A percentile compares a stretch with the other conserved stretches of the same genome.
Conservation (phyloP, 2,888 invertebrate genomes). For the Dendrolimus houi region DNA sequence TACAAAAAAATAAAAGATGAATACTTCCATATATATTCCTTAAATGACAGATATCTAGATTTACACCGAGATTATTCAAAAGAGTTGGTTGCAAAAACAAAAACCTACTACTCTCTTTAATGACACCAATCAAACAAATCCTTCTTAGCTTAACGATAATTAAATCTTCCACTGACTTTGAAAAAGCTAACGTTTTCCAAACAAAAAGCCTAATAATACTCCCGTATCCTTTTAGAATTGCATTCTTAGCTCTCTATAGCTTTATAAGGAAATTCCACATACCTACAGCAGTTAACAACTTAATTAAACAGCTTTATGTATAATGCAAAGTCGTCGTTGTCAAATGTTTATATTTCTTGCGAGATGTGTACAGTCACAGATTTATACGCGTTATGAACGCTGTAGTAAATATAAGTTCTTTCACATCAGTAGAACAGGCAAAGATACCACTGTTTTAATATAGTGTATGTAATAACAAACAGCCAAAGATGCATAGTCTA, state of each 20-base stretch:
- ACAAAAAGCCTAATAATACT: not conserved
- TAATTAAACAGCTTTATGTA: not conserved
- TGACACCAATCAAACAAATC: not conserved
- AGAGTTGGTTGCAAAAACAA: too few relatives aligned
- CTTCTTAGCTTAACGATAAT: not conserved
- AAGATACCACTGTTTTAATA: too few relatives aligned
- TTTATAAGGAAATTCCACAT: not conserved
- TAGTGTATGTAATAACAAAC: too few relatives aligned
- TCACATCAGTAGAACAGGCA: too few relatives aligned
- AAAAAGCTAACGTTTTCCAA: not conserved
- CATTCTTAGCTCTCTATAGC: not conserved
- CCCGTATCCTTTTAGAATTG: not conserved
- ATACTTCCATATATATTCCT: too few relatives aligned
- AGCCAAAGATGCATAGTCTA: too few relatives aligned
- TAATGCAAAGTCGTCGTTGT: not conserved
- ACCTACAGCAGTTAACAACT: not conserved
- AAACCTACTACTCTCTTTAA: not conserved
- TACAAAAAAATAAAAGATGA: too few relatives aligned
- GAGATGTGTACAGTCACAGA: slow-evolving; percentile 1
- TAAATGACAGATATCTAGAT: too few relatives aligned
- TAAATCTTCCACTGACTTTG: not conserved
- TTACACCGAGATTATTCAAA: too few relatives aligned
- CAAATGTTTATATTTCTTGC: slow-evolving; percentile 6
- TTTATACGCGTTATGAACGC: too few relatives aligned
- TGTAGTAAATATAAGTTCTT: too few relatives aligned